These are phyloP conservation scores for Prostheceraeus crozeri DNA, from an alignment of 2,888 invertebrate species.

Conservation along the genomic window DNA sequence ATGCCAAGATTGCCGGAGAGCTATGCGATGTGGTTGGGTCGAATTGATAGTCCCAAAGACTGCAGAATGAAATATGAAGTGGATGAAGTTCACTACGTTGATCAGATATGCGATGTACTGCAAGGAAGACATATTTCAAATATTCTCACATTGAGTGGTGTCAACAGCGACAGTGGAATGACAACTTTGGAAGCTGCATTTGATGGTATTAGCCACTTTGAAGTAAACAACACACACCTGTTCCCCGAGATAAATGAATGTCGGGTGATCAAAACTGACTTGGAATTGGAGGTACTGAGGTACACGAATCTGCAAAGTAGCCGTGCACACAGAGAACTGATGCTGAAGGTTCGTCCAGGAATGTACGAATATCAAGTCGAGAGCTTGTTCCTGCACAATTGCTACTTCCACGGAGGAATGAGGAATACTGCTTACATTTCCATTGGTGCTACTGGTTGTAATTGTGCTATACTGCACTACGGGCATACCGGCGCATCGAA, in stretches of 20 bases:
- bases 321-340: slow-evolving; percentile 80
- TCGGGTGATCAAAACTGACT: slow-evolving; percentile 59
- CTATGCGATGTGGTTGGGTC: slow-evolving; percentile 91
- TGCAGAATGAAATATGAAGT: slow-evolving; percentile 73
- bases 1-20: slow-evolving; percentile 74
- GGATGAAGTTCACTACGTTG: slow-evolving; percentile 69
- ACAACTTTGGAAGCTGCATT: slow-evolving; percentile 71
- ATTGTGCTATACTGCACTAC: slow-evolving; percentile 82
- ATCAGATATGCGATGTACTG: too few species aligned
- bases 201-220: slow-evolving; percentile 74
- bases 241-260: slow-evolving; percentile 78
- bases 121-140: too few species aligned
- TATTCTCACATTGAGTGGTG: slow-evolving; percentile 71
- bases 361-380: slow-evolving; percentile 61
- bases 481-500: slow-evolving; percentile 96
- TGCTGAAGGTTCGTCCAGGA: slow-evolving; percentile 68
- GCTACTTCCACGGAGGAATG: slow-evolving; percentile 80
- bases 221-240: slow-evolving; percentile 66
- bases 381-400: slow-evolving; percentile 72
- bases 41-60: slow-evolving; percentile 65
- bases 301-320: slow-evolving; percentile 86
- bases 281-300: slow-evolving; percentile 79
- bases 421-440: slow-evolving; percentile 81
- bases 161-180: slow-evolving; percentile 82
- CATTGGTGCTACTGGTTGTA: slow-evolving; percentile 80